Conservation (phyloP, 2,113 vertebrate genomes). For the Nothobranchius furzeri region DNA sequence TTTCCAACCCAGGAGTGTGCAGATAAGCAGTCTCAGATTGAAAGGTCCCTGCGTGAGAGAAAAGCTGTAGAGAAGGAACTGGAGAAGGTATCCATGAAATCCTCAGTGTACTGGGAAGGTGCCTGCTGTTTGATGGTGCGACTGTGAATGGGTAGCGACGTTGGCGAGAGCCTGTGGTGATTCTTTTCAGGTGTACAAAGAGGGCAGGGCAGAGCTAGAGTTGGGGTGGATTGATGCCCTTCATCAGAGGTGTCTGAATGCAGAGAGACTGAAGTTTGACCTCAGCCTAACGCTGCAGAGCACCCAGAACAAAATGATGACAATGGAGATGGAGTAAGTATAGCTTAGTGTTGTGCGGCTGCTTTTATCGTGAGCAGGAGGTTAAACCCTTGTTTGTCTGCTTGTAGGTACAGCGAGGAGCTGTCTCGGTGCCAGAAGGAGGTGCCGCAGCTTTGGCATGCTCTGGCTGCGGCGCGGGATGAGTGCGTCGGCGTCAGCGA, state of each 20-base stretch:
- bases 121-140: background rate
- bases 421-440: conserved; percentile 85
- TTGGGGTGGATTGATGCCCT: conserved; percentile 87
- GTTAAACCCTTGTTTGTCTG: background rate
- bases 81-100: conserved; percentile 82
- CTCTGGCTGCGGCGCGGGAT: conserved; percentile 82
- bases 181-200: conserved; percentile 81
- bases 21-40: conserved; percentile 88
- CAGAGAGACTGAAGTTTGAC: conserved; percentile 87
- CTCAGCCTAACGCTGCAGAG: conserved; percentile 84
- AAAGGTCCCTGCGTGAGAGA: conserved; percentile 86
- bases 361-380: background rate
- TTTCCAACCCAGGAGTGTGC: conserved; percentile 85
- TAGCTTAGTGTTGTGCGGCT: too few species aligned
- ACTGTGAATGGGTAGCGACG: background rate
- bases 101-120: background rate
- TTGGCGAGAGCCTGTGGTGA: background rate
- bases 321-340: conserved; percentile 89
- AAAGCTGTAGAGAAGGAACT: conserved; percentile 91
- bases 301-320: conserved; percentile 87
- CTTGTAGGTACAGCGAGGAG: conserved; percentile 86
- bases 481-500: conserved; percentile 86
- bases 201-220: conserved; percentile 82
- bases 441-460: conserved; percentile 83
- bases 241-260: conserved; percentile 86